Percentiles rank a stretch among this genome's conserved stretches.
These are phyloP conservation scores for Diplazon laetatorius DNA, from an alignment of 2,888 invertebrate species.

Conservation along the genomic window DNA sequence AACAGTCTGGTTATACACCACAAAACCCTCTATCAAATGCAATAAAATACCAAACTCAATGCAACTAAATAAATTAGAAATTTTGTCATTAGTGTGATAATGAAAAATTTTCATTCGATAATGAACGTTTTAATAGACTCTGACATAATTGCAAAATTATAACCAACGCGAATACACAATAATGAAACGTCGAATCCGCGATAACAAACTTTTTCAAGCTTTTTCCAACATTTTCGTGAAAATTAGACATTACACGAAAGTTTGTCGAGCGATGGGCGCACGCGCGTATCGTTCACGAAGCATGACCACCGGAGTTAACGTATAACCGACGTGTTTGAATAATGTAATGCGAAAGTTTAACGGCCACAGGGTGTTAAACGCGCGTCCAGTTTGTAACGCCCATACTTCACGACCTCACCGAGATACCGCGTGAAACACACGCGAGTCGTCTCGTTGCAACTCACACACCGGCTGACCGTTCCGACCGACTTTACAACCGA, in stretches of 20 bases:
- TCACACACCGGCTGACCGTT: background rate
- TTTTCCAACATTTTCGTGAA: slow-evolving; percentile 1
- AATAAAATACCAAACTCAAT: background rate
- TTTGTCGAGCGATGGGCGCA: slow-evolving; percentile 3
- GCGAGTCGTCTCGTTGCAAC: too few relatives aligned
- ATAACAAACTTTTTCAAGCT: background rate
- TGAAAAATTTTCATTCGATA: too few relatives aligned
- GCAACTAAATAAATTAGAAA: too few relatives aligned
- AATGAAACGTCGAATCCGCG: background rate
- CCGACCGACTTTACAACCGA: slow-evolving; percentile 32
- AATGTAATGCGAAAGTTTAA: slow-evolving; percentile 72
- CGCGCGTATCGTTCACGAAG: slow-evolving; percentile 4
- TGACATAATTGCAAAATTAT: background rate
- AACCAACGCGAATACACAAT: background rate
- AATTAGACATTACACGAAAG: background rate
- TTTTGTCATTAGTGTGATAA: too few relatives aligned
- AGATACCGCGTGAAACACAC: slow-evolving; percentile 37
- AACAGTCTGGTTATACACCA: too few relatives aligned
- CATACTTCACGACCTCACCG: slow-evolving; percentile 69
- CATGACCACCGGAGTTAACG: slow-evolving; percentile 14
- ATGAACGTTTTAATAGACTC: background rate
- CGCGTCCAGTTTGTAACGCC: slow-evolving; percentile 66
- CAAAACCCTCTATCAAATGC: too few relatives aligned
- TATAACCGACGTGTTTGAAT: slow-evolving; percentile 59
- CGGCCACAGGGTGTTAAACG: slow-evolving; percentile 68